Base-by-base conservation (phyloP, 2,888 invertebrate species). In the Halictus ligatus region DNA sequence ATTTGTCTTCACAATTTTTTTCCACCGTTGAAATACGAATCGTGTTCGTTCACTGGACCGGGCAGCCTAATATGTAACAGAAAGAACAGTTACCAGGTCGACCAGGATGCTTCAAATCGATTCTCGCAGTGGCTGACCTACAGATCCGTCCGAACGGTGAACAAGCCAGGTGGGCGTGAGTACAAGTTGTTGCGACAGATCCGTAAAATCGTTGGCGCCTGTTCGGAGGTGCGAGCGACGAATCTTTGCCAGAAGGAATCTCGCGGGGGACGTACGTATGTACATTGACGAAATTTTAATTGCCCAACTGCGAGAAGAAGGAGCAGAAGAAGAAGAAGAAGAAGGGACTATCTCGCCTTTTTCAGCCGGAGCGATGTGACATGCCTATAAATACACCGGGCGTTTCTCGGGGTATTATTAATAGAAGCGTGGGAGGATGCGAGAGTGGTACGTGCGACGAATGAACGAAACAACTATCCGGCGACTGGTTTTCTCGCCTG, bases 371-470 rank as follows among this genome's bases (percentile, higher is more conserved):
- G 60, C 50, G 64, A 81, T 85, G 81, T 69, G 86, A 85, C 81
- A 81, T 58, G 81, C 71, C 69, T 81, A 79, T 86, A 86, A 86
- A 86, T 87, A 83, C 82, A 50, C 50, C 12, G 18, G 74, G 43
- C 80, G 64, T 64, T 64, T 72, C 46, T 12, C 58, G 43, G 29
- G 85, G 48, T 54, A 84, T 75, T 90, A 90, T 89, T 91, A 90
- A 88, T 89, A 91, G 90, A 90, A 81, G 71, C 84, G 89, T 90
- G 85, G 91, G 89, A 90, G 90, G 90, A 90, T 88, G 88, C 83
- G 83, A 84, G 78, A 83, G 84, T 75, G 83, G 73, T 81, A 89
- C 91, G 84, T 76, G 88, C 78, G 77, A 80, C 73, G 88, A 88
- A 88, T 88, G 35, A 78, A 81, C 78, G 79, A 35, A 69, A 88